phyloP scores from a whole-genome alignment of 1,140 invertebrate species.

The Medauroidea extradentata region DNA sequence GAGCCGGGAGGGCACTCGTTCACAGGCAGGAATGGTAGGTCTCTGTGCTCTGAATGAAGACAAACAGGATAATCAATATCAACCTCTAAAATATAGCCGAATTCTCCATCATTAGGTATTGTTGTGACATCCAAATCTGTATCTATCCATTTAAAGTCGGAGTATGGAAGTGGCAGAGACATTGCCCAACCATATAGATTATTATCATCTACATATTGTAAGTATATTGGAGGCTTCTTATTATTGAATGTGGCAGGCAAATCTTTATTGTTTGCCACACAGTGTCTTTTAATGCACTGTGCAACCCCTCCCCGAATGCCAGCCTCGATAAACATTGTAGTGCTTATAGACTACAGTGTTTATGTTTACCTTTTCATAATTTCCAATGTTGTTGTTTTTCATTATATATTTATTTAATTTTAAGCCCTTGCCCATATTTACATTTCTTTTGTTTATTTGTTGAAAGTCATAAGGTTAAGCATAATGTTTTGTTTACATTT shows the following conservation, averaged over 20 bases:
- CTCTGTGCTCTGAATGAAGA: slow-evolving; percentile 35
- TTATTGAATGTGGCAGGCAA: slow-evolving; percentile 24
- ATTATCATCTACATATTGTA: slow-evolving; percentile 27
- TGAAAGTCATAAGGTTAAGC: too few species aligned
- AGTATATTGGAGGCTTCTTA: slow-evolving; percentile 6
- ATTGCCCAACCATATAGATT: slow-evolving; percentile 30
- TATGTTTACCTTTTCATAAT: too few species aligned
- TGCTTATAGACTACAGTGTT: too few species aligned
- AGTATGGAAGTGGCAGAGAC: slow-evolving; percentile 16
- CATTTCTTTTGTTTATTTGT: too few species aligned
- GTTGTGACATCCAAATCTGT: neutral
- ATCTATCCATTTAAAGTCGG: slow-evolving; percentile 22
- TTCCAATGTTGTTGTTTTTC: too few species aligned
- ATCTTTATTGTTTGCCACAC: slow-evolving; percentile 39
- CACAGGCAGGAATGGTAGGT: slow-evolving; percentile 41
- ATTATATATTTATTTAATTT: too few species aligned
- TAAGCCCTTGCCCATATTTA: too few species aligned
- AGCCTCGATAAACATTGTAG: slow-evolving; percentile 35
- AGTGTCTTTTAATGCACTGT: slow-evolving; percentile 32
- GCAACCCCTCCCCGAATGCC: slow-evolving; percentile 41
- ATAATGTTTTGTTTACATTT: too few species aligned
- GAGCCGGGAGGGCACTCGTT: slow-evolving; percentile 16
- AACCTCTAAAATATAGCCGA: slow-evolving; percentile 17
- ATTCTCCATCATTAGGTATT: slow-evolving; percentile 8
- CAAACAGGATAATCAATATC: slow-evolving; percentile 36